Conservation (phyloP, 2,888 invertebrate genomes). For the Fragum fragum region DNA sequence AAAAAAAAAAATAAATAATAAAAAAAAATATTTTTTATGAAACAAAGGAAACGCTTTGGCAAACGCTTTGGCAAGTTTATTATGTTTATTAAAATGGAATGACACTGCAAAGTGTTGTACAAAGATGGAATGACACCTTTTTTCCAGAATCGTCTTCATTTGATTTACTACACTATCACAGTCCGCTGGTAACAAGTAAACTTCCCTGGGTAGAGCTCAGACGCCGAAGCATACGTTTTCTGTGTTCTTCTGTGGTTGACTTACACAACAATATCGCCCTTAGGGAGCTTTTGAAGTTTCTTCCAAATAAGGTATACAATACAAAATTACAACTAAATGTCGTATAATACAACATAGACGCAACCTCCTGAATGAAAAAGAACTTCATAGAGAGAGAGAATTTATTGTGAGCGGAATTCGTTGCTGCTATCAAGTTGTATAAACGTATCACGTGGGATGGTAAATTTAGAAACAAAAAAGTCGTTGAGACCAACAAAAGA, state of each 20-base stretch:
- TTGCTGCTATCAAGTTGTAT: slow-evolving; percentile 65
- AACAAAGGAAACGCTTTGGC: no score
- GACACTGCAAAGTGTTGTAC: no score
- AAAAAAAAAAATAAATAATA: no score
- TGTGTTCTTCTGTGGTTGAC: slow-evolving; percentile 24
- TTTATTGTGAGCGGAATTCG: not conserved
- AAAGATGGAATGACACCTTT: no score
- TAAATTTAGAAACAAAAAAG: slow-evolving; percentile 79
- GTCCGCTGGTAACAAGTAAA: not conserved
- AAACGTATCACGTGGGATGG: slow-evolving; percentile 79
- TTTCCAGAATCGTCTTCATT: no score
- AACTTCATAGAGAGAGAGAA: slow-evolving; percentile 43
- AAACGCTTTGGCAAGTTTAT: no score
- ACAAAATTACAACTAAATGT: slow-evolving; percentile 77
- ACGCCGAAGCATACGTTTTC: slow-evolving; percentile 18
- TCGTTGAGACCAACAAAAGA: slow-evolving; percentile 77
- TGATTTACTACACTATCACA: not conserved
- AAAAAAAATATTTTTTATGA: no score
- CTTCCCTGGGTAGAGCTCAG: slow-evolving; percentile 38
- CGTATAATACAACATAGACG: slow-evolving; percentile 70
- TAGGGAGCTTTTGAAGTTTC: slow-evolving; percentile 70
- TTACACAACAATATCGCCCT: slow-evolving; percentile 38
- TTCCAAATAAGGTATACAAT: slow-evolving; percentile 73
- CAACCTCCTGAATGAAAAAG: slow-evolving; percentile 68
- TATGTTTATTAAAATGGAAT: no score